Conservation (phyloP, 2,113 vertebrate species). For the Triplophysa siluroides region DNA sequence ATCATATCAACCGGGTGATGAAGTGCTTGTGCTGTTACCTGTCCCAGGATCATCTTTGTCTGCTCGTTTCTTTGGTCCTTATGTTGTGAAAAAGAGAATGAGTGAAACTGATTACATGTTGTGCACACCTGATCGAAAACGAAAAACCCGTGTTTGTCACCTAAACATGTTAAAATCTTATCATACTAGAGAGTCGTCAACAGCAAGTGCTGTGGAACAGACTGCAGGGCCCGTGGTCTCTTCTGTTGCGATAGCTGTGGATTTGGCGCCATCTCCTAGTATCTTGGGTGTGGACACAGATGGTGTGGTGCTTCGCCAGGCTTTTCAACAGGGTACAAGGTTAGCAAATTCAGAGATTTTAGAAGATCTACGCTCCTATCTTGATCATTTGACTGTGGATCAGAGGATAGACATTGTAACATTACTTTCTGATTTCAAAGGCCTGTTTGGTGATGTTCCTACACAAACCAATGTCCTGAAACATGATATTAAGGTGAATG, state of each 20-base stretch:
- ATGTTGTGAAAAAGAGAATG: not conserved
- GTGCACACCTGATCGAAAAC: not conserved
- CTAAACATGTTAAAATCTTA: constrained; percentile 2
- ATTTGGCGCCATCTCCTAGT: not conserved
- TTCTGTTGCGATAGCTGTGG: not conserved
- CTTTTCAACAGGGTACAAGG: too few relatives aligned
- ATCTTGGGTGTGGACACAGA: not conserved
- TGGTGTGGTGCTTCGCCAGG: not conserved
- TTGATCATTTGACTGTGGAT: too few relatives aligned
- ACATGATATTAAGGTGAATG: not conserved
- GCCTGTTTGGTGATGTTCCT: not conserved
- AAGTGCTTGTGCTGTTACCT: not conserved
- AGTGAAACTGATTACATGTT: constrained; percentile 5
- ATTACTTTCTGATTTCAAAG: too few relatives aligned
- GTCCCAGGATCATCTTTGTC: not conserved
- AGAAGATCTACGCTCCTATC: too few relatives aligned
- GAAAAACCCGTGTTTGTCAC: not conserved
- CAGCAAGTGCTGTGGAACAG: not conserved
- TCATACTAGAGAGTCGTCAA: not conserved
- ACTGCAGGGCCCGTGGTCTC: not conserved
- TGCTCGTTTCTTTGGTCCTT: not conserved
- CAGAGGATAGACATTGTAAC: too few relatives aligned
- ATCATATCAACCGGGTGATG: not conserved
- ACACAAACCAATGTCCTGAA: not conserved
- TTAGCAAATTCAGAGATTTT: too few relatives aligned